Conservation (phyloP, 1,140 invertebrate species). For the Drosophila santomea region DNA sequence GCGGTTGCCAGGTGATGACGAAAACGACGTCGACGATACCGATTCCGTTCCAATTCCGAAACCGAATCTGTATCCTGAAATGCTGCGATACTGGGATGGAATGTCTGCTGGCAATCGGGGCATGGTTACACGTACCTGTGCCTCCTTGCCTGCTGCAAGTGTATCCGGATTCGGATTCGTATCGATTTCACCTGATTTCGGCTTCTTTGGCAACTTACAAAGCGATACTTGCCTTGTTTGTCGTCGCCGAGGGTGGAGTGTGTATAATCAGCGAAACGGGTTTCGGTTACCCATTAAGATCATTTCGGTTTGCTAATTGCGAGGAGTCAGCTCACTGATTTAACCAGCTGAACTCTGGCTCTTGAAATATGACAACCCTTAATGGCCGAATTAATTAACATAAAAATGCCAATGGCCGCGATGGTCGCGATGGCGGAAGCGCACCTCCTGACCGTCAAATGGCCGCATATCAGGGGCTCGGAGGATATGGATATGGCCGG, state of each 20-base stretch:
- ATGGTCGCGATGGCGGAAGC: slow-evolving; percentile 22
- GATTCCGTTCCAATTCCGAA: slow-evolving; percentile 12
- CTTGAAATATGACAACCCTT: slow-evolving; percentile 70
- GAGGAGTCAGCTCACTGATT: slow-evolving; percentile 13
- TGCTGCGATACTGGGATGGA: slow-evolving; percentile 1
- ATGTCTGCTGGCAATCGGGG: slow-evolving; percentile 25
- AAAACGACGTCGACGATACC: slow-evolving; percentile 5
- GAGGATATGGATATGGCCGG: slow-evolving; percentile 44
- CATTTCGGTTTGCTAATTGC: slow-evolving; percentile 36
- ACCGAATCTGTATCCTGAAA: slow-evolving; percentile 7
- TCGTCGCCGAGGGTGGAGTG: slow-evolving; percentile 1
- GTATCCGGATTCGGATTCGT: slow-evolving; percentile 17
- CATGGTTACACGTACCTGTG: slow-evolving; percentile 38
- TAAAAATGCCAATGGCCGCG: slow-evolving; percentile 54
- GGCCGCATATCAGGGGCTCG: slow-evolving; percentile 12
- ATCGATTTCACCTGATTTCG: slow-evolving; percentile 49
- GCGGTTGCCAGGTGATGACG: slow-evolving; percentile 74
- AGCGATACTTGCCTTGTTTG: slow-evolving; percentile 55
- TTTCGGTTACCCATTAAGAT: slow-evolving; percentile 50
- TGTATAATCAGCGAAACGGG: slow-evolving; percentile 31
- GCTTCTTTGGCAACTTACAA: slow-evolving; percentile 27
- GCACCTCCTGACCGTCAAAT: slow-evolving; percentile 36
- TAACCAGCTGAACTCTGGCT: slow-evolving; percentile 12
- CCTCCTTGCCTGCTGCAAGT: slow-evolving; percentile 18
- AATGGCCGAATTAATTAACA: slow-evolving; percentile 75